Percentiles rank a stretch among this genome's conserved stretches.
Evolutionary conservation across 1,140 invertebrate species (phyloP).

Genomic region (Caenorhabditis briggsae): DNA sequence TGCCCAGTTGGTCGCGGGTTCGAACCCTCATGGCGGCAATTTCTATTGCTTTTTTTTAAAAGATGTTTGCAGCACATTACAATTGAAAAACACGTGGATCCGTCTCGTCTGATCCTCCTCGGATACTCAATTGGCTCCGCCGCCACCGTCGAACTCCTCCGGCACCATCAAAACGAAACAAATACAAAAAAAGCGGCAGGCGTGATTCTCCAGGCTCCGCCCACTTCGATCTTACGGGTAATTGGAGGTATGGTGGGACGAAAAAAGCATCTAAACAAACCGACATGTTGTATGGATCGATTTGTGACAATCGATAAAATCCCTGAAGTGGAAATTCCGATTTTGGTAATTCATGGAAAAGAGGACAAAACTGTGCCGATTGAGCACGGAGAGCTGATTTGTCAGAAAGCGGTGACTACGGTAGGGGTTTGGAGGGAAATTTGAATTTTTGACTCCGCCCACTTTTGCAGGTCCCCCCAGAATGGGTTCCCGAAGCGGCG

Average conservation of each 20-base stretch:
- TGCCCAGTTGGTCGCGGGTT: too few relatives aligned
- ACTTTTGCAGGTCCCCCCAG: constrained; percentile 76
- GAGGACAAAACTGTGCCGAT: constrained; percentile 80
- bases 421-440: not conserved
- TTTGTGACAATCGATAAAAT: constrained; percentile 70
- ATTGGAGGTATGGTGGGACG: constrained; percentile 68
- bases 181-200: constrained; percentile 78
- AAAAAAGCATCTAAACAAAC: constrained; percentile 48
- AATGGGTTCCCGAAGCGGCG: constrained; percentile 79
- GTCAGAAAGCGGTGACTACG: not conserved
- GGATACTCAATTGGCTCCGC: constrained; percentile 80
- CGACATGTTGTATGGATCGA: constrained; percentile 60
- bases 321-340: constrained; percentile 79
- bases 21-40: too few relatives aligned
- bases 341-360: constrained; percentile 80
- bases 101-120: constrained; percentile 74
- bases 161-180: not conserved
- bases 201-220: constrained; percentile 79
- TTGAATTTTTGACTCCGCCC: too few relatives aligned
- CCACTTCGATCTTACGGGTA: constrained; percentile 80
- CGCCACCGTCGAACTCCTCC: constrained; percentile 79
- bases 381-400: constrained; percentile 76
- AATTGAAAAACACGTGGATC: constrained; percentile 1
- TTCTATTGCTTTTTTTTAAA: too few relatives aligned
- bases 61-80: constrained; percentile 46